These are phyloP conservation scores for Mnemiopsis leidyi DNA, from an alignment of 37 sponge, comb jelly and placozoan genomes.

Conservation along the genomic window DNA sequence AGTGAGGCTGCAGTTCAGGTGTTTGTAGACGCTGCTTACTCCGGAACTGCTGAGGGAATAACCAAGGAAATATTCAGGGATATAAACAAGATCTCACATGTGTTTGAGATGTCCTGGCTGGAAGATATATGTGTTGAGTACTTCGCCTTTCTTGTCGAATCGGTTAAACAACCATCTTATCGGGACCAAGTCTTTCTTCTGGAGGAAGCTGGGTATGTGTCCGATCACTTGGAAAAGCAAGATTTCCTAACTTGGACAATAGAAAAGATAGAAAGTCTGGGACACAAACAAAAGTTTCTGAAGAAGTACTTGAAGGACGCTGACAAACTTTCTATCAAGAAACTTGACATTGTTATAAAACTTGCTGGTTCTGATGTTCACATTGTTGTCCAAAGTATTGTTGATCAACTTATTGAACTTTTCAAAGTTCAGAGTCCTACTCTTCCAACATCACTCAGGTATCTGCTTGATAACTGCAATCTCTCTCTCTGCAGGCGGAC, in stretches of 20 bases:
- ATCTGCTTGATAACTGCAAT: neutral
- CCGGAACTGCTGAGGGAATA: neutral
- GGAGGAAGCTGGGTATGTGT: neutral
- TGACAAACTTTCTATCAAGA: neutral
- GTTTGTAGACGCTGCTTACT: too few species aligned
- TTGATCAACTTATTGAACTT: neutral
- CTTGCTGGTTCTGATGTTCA: neutral
- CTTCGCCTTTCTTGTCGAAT: neutral
- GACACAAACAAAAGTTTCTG: neutral
- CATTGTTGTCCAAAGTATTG: neutral
- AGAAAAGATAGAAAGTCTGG: neutral
- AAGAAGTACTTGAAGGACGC: neutral
- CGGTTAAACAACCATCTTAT: neutral
- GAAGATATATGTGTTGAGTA: neutral
- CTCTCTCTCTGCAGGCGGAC: neutral
- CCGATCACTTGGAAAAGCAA: neutral
- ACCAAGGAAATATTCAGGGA: neutral
- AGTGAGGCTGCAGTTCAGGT: neutral
- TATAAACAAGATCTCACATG: too few species aligned
- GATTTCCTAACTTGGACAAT: neutral
- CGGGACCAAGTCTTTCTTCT: neutral
- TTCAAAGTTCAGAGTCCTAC: neutral
- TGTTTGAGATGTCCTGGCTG: neutral
- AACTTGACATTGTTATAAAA: neutral
- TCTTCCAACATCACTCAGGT: neutral